Conservation (phyloP, 1,140 invertebrate species). For the Centruroides sculpturatus region DNA sequence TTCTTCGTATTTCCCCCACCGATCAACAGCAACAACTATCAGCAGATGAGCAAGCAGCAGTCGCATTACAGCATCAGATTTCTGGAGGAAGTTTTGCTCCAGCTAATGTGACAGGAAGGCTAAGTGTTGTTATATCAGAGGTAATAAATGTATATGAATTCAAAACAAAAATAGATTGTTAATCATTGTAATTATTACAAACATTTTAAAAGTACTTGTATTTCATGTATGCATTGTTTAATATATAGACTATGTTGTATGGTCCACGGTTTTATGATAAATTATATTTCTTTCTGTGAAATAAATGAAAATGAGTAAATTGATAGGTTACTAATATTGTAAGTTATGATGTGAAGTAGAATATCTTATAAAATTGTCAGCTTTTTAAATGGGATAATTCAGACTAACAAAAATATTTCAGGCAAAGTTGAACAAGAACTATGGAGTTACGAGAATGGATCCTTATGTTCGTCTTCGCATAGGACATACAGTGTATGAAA, state of each 20-base stretch:
- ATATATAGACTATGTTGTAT: too few relatives aligned
- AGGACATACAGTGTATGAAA: conserved; percentile 87
- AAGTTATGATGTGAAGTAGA: not conserved
- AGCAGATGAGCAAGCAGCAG: conserved; percentile 61
- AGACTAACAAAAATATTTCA: conserved; percentile 24
- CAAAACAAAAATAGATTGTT: not conserved
- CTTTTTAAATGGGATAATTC: not conserved
- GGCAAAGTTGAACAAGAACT: conserved; percentile 88
- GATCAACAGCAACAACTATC: conserved; percentile 49
- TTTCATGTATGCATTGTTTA: conserved; percentile 12
- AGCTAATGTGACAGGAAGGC: conserved; percentile 46
- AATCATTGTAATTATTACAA: not conserved
- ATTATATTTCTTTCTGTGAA: too few relatives aligned
- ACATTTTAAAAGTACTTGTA: conserved; percentile 2
- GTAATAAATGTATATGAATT: conserved; percentile 28
- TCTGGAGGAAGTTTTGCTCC: conserved; percentile 37
- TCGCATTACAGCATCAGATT: conserved; percentile 62
- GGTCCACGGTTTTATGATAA: too few relatives aligned
- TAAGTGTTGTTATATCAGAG: conserved; percentile 68
- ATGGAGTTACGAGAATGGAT: conserved; percentile 91
- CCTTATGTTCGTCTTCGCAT: conserved; percentile 84
- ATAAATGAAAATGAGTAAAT: conserved; percentile 10
- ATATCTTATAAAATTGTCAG: not conserved
- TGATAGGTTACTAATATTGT: conserved; percentile 14
- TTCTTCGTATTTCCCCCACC: conserved; percentile 47